phyloP scores from a whole-genome alignment of 2,797 vertebrate genomes.

The Bradypus variegatus region DNA sequence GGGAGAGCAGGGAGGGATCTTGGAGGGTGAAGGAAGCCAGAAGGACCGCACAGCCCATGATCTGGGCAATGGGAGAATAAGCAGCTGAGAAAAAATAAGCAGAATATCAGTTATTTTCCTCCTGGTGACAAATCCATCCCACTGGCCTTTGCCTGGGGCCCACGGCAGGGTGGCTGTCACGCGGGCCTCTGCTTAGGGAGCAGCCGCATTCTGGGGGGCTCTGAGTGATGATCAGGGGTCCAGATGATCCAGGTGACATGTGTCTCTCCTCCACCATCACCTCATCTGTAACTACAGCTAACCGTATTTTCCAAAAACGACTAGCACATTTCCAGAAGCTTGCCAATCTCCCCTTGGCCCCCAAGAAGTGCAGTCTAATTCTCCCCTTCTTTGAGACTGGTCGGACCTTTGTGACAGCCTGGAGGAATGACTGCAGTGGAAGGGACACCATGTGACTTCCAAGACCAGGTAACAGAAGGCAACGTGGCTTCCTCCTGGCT shows the following conservation, averaged over 20 bases:
- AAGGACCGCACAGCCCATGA: neutral
- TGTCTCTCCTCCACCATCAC: neutral
- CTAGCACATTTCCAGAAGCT: neutral
- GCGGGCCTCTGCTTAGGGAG: fast-evolving
- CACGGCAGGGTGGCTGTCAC: neutral
- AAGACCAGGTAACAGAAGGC: fast-evolving
- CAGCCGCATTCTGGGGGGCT: neutral
- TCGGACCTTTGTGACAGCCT: neutral
- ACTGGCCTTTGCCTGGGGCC: neutral
- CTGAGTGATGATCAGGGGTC: neutral
- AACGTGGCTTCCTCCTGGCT: fast-evolving
- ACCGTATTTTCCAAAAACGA: neutral
- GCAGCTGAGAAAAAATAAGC: constrained; percentile 70
- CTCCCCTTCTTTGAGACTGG: too few relatives aligned
- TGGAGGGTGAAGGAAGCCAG: neutral
- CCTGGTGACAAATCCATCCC: constrained; percentile 70
- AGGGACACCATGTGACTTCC: fast-evolving
- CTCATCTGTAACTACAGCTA: neutral
- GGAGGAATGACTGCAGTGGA: neutral
- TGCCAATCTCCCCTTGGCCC: neutral
- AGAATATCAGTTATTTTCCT: constrained; percentile 75
- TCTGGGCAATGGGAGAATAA: constrained; percentile 34
- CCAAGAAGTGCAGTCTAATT: neutral
- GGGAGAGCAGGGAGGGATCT: neutral
- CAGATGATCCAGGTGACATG: fast-evolving